Conservation (phyloP, 2,113 vertebrate species). For the Nerophis lumbriciformis region DNA sequence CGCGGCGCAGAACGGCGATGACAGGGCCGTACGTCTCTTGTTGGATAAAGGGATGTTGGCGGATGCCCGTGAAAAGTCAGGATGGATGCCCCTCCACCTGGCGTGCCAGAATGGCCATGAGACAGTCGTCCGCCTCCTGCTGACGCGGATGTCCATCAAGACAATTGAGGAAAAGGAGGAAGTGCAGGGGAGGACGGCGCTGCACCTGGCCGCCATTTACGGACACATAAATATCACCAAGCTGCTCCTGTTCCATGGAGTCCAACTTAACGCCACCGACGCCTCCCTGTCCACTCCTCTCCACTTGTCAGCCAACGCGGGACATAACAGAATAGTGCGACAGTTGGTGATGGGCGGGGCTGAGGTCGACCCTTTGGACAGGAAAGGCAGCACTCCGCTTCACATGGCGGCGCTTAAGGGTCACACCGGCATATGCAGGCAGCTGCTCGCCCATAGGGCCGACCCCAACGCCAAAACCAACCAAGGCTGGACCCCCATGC, state of each 20-base stretch:
- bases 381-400: constrained; percentile 70
- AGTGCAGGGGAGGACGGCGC: constrained; percentile 66
- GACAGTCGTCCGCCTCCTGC: constrained; percentile 74
- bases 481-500: constrained; percentile 80
- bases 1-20: constrained; percentile 78
- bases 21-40: constrained; percentile 65
- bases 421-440: constrained; percentile 79
- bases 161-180: constrained; percentile 57
- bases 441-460: constrained; percentile 70
- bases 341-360: constrained; percentile 69
- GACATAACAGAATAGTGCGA: constrained; percentile 78
- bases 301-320: constrained; percentile 75
- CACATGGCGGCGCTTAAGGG: constrained; percentile 74
- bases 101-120: constrained; percentile 84
- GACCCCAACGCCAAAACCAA: constrained; percentile 63
- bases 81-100: constrained; percentile 81
- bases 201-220: constrained; percentile 77
- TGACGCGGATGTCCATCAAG: constrained; percentile 66
- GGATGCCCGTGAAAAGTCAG: constrained; percentile 65
- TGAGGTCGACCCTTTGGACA: constrained; percentile 55
- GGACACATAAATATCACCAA: constrained; percentile 76
- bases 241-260: constrained; percentile 74
- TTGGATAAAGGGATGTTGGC: constrained; percentile 70
- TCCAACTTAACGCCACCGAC: constrained; percentile 70
- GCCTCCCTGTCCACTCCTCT: constrained; percentile 68